A percentile compares a stretch with the other conserved stretches of the same genome.
Conservation (phyloP, 2,888 invertebrate species). For the Drosophila flavopinicola region DNA sequence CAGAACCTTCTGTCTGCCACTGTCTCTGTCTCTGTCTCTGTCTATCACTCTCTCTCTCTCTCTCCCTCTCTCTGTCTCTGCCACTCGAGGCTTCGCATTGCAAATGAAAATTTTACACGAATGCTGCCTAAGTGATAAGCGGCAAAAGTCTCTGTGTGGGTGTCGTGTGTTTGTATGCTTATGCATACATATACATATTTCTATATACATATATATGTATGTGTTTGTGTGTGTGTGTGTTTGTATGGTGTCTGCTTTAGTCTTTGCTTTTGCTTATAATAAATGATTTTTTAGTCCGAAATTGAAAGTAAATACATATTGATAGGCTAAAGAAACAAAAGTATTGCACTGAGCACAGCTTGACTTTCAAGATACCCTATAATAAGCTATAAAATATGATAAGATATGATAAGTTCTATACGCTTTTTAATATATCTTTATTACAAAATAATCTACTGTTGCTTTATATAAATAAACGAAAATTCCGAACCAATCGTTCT, state of each 20-base stretch:
- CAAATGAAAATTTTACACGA: conserved; percentile 69
- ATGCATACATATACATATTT: too few relatives aligned
- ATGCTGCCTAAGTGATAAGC: conserved; percentile 75
- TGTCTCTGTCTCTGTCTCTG: conserved; percentile 1
- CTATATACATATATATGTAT: conserved; percentile 1
- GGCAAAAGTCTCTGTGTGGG: conserved; percentile 32
- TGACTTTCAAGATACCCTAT: conserved; percentile 1
- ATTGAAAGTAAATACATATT: conserved; percentile 75
- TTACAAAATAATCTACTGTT: too few relatives aligned
- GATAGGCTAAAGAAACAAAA: conserved; percentile 25
- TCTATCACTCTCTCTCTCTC: background rate
- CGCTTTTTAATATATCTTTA: too few relatives aligned
- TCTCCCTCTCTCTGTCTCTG: background rate
- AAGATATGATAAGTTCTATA: too few relatives aligned
- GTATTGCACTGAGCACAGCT: background rate
- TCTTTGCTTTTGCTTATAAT: conserved; percentile 49
- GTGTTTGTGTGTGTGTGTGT: conserved; percentile 13
- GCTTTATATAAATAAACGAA: background rate
- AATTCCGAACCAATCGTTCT: too few relatives aligned
- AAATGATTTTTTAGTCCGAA: conserved; percentile 71
- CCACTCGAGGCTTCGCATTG: conserved; percentile 29
- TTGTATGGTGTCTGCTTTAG: conserved; percentile 17
- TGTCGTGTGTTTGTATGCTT: conserved; percentile 29
- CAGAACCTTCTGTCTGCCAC: too few relatives aligned
- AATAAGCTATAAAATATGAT: too few relatives aligned